Evolutionary conservation across 2,797 vertebrate species (phyloP).

Genomic region (Eurystomus glaucurus): DNA sequence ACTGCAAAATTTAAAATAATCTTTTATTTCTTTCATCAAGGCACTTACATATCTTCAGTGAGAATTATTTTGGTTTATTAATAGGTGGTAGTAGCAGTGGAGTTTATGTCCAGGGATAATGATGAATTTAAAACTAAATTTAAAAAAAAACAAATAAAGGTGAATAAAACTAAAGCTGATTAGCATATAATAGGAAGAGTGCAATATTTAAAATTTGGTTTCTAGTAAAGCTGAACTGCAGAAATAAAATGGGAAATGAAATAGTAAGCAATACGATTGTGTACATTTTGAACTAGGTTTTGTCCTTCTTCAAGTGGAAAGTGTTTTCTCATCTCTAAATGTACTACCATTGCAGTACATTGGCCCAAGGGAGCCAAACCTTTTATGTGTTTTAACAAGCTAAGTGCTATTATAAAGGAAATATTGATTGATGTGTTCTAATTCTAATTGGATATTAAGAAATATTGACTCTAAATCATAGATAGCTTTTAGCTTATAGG

Average conservation of each 20-base stretch:
- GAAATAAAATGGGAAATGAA: slow-evolving; percentile 24
- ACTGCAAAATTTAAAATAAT: rapidly evolving
- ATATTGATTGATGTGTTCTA: slow-evolving; percentile 73
- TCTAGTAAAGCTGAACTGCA: neutral
- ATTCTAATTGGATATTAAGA: slow-evolving; percentile 76
- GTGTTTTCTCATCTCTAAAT: slow-evolving; percentile 50
- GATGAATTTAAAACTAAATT: neutral
- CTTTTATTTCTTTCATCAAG: neutral
- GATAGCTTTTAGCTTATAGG: slow-evolving; percentile 10
- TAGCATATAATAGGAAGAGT: neutral
- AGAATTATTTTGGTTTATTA: neutral
- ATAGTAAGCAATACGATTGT: neutral
- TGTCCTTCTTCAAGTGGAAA: slow-evolving; percentile 32
- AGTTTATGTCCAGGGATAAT: neutral
- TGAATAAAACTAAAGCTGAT: neutral
- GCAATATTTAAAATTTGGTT: neutral
- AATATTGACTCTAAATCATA: slow-evolving; percentile 57
- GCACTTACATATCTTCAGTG: rapidly evolving
- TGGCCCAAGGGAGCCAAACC: slow-evolving; percentile 58
- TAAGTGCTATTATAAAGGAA: slow-evolving; percentile 74
- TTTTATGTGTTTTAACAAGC: slow-evolving; percentile 77
- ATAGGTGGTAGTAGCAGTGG: neutral
- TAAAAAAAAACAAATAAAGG: neutral
- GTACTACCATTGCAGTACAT: slow-evolving; percentile 16
- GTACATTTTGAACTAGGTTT: slow-evolving; percentile 35